These are phyloP conservation scores for Anser cygnoides DNA, from an alignment of 2,113 vertebrate genomes.

Conservation along the genomic window DNA sequence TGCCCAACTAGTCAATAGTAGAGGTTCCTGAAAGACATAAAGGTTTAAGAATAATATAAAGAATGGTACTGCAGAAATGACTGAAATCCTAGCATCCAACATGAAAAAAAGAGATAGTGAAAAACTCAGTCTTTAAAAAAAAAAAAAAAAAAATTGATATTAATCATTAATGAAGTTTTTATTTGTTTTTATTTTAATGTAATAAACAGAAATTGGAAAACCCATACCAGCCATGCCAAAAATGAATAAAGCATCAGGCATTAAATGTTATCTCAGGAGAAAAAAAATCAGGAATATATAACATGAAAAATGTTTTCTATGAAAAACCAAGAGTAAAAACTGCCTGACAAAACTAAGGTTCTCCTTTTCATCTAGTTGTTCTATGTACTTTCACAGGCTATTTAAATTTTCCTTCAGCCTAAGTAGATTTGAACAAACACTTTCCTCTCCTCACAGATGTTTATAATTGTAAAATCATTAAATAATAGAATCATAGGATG, in stretches of 20 bases:
- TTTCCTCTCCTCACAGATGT: neutral
- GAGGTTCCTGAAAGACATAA: neutral
- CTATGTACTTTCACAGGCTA: neutral
- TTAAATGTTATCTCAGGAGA: neutral
- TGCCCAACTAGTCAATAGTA: neutral
- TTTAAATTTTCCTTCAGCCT: neutral
- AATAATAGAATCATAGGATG: neutral
- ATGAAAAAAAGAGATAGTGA: neutral
- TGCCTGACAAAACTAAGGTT: neutral
- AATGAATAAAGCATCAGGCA: neutral
- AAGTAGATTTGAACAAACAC: neutral
- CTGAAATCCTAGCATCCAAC: neutral
- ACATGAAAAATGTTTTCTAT: neutral
- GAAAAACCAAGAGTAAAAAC: neutral
- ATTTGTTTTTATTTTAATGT: neutral
- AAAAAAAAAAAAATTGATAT: neutral
- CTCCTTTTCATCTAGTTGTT: neutral
- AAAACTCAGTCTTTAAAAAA: neutral
- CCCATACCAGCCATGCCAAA: neutral
- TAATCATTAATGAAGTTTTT: neutral
- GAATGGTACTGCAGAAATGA: neutral
- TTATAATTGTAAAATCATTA: neutral
- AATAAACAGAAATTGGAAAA: neutral
- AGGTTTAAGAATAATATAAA: neutral
- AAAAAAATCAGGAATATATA: neutral